A percentile compares a stretch with the other conserved stretches of the same genome.
These are phyloP conservation scores for Lasioglossum villosulum DNA, from an alignment of 2,888 invertebrate genomes.

Conservation along the genomic window DNA sequence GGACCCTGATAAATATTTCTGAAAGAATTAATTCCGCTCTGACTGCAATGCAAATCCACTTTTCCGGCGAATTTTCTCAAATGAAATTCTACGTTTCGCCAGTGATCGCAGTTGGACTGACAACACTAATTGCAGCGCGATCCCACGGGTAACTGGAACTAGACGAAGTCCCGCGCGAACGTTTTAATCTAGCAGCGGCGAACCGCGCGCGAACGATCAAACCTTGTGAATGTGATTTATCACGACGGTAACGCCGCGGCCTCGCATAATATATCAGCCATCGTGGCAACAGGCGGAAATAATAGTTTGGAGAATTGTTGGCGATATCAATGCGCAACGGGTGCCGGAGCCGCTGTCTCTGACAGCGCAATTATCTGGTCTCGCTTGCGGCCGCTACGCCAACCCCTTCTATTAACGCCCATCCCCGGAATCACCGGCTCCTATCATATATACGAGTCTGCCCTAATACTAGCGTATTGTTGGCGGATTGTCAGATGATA, in stretches of 20 bases:
- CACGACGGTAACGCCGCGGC: conserved; percentile 22
- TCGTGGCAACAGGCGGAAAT: conserved; percentile 60
- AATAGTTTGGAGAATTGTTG: conserved; percentile 65
- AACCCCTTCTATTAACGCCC: conserved; percentile 65
- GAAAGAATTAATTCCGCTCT: neutral
- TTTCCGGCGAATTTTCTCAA: neutral
- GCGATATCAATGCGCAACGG: conserved; percentile 69
- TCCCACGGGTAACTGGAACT: neutral
- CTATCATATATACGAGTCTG: conserved; percentile 47
- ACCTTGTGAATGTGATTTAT: conserved; percentile 60
- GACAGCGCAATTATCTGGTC: conserved; percentile 82
- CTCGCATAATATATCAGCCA: conserved; percentile 50
- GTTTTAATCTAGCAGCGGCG: conserved; percentile 22
- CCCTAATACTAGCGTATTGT: conserved; percentile 65
- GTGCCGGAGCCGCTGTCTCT: conserved; percentile 73
- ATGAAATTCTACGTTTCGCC: neutral
- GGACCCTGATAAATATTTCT: no score
- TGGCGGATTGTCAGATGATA: conserved; percentile 72
- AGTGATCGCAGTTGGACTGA: neutral
- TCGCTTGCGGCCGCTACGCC: conserved; percentile 76
- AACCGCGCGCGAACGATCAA: conserved; percentile 16
- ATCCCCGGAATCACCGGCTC: conserved; percentile 56
- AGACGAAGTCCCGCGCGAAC: neutral
- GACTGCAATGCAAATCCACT: neutral
- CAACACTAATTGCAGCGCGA: neutral